Conservation (phyloP, 2,113 vertebrate species). For the Epinephelus lanceolatus region DNA sequence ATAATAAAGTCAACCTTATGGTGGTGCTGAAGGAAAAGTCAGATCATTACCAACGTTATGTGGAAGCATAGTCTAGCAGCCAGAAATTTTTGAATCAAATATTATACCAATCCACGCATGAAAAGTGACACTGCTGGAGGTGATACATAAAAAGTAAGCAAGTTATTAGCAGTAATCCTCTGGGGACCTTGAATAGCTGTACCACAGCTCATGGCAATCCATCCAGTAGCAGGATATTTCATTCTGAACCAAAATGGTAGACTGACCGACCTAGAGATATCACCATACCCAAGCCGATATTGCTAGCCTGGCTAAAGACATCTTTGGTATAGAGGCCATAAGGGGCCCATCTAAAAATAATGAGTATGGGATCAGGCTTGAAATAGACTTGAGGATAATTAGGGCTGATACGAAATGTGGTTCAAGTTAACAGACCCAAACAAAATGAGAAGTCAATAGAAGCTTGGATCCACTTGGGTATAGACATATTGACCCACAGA, state of each 20-base stretch:
- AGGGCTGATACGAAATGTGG: background rate
- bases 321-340: background rate
- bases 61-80: too few relatives aligned
- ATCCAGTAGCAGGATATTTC: too few relatives aligned
- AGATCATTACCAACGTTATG: too few relatives aligned
- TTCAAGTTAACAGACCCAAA: background rate
- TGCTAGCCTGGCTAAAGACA: background rate
- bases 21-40: too few relatives aligned
- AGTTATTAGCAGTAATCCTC: too few relatives aligned
- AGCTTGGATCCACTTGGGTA: background rate
- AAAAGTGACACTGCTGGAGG: too few relatives aligned
- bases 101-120: too few relatives aligned
- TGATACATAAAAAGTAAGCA: too few relatives aligned
- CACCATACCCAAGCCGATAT: background rate
- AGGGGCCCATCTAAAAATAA: background rate
- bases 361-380: background rate
- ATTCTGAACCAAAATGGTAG: background rate
- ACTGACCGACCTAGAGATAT: background rate
- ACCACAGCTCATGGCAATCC: too few relatives aligned
- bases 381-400: slow-evolving; percentile 7
- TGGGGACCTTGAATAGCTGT: too few relatives aligned
- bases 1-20: too few relatives aligned
- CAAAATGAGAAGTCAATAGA: background rate
- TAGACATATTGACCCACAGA: background rate
- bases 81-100: too few relatives aligned